Evolutionary conservation across 2,888 invertebrate genomes (phyloP).

Genomic region (Pachydiplax longipennis): DNA sequence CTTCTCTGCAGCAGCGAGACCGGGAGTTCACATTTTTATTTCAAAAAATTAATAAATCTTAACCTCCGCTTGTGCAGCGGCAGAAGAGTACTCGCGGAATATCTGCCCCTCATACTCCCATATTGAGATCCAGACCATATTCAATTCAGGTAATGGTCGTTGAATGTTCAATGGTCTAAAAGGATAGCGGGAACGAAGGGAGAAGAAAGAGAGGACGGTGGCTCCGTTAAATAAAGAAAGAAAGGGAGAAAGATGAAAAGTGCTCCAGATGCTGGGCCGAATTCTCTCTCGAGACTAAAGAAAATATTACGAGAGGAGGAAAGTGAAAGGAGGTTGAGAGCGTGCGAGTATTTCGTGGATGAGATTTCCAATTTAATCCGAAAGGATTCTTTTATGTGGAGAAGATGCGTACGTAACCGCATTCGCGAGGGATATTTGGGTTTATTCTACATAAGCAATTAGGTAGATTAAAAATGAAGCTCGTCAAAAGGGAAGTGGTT

Average conservation of each 20-base stretch:
- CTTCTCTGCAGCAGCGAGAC: background rate
- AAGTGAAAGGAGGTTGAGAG: background rate
- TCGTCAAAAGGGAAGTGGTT: background rate
- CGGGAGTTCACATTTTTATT: background rate
- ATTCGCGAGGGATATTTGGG: background rate
- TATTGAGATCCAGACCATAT: background rate
- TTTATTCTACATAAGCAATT: background rate
- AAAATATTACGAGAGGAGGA: background rate
- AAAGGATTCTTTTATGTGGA: background rate
- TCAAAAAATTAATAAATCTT: background rate
- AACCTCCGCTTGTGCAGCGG: background rate
- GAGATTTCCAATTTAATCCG: background rate
- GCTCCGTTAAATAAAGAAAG: background rate
- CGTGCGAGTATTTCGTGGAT: background rate
- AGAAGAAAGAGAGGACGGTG: background rate
- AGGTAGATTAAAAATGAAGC: background rate
- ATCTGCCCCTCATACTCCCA: background rate
- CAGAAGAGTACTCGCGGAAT: background rate
- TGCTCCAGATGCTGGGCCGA: background rate
- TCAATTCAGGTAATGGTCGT: background rate
- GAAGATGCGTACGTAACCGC: background rate
- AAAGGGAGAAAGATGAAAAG: background rate
- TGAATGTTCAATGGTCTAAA: background rate
- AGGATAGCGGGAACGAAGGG: background rate
- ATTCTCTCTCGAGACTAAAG: background rate